A percentile compares a stretch with the other conserved stretches of the same genome.
Evolutionary conservation across 2,888 invertebrate species (phyloP).

Genomic region (Cetonia aurata): DNA sequence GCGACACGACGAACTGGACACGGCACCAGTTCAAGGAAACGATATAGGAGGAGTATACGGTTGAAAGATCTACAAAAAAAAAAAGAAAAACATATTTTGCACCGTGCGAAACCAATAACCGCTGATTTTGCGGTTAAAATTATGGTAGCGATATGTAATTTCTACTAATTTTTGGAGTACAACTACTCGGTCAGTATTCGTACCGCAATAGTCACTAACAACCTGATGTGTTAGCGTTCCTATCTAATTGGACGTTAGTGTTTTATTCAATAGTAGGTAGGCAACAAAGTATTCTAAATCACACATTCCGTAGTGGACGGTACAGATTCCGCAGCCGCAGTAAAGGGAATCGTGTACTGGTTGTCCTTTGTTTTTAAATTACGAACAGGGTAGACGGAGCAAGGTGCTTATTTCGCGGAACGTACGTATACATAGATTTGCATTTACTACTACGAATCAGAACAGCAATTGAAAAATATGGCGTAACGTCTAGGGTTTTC

Average conservation of each 20-base stretch:
- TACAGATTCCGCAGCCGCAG: background rate
- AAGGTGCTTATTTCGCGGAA: too few relatives aligned
- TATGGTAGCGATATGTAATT: background rate
- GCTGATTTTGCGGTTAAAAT: constrained; percentile 6
- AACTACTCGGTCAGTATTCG: background rate
- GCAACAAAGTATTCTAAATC: constrained; percentile 2
- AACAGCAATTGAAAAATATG: too few relatives aligned
- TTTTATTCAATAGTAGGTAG: background rate
- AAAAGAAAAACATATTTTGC: constrained; percentile 6
- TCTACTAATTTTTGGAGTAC: background rate
- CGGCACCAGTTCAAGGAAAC: too few relatives aligned
- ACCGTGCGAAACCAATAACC: background rate
- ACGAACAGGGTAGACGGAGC: too few relatives aligned
- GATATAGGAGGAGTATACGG: too few relatives aligned
- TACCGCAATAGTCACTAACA: constrained; percentile 1
- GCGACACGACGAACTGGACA: background rate
- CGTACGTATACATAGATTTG: too few relatives aligned
- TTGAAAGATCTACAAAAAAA: background rate
- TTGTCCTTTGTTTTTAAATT: constrained; percentile 9
- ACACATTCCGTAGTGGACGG: constrained; percentile 1
- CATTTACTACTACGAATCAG: too few relatives aligned
- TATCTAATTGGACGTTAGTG: constrained; percentile 1
- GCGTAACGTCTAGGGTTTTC: too few relatives aligned
- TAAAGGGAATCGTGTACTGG: background rate
- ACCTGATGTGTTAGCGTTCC: background rate